Conservation (phyloP, 2,888 invertebrate genomes). For the Sminthurinus aureus region DNA sequence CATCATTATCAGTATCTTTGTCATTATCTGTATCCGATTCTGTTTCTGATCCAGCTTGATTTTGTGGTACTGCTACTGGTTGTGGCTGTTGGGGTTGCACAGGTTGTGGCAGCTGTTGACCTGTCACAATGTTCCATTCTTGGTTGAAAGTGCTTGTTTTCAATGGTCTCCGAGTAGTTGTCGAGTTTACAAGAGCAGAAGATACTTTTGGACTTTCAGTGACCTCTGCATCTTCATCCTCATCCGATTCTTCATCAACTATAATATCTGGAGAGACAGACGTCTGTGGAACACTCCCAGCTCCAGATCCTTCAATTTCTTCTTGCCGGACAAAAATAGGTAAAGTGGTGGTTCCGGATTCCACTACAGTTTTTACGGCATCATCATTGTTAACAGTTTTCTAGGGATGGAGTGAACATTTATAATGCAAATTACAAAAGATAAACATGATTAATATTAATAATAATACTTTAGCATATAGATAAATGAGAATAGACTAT, state of each 20-base stretch:
- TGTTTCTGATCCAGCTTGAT: neutral
- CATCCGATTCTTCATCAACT: slow-evolving; percentile 45
- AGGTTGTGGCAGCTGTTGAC: neutral
- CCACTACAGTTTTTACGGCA: neutral
- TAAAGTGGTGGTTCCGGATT: neutral
- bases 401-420: too few species aligned
- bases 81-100: neutral
- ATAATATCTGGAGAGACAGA: slow-evolving; percentile 2
- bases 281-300: neutral
- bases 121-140: slow-evolving; percentile 20
- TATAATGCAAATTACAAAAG: too few species aligned
- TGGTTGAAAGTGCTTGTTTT: slow-evolving; percentile 12
- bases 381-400: too few species aligned
- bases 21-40: neutral
- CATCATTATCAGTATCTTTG: slow-evolving; percentile 9
- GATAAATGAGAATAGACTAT: too few species aligned
- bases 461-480: too few species aligned
- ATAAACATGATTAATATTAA: too few species aligned
- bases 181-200: slow-evolving; percentile 17
- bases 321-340: slow-evolving; percentile 1
- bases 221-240: slow-evolving; percentile 46
- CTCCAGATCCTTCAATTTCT: neutral
- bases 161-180: neutral
- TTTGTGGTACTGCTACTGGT: neutral
- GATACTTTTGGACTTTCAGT: slow-evolving; percentile 21